phyloP scores from a whole-genome alignment of 1,140 invertebrate species.

The Diorhabda carinulata region DNA sequence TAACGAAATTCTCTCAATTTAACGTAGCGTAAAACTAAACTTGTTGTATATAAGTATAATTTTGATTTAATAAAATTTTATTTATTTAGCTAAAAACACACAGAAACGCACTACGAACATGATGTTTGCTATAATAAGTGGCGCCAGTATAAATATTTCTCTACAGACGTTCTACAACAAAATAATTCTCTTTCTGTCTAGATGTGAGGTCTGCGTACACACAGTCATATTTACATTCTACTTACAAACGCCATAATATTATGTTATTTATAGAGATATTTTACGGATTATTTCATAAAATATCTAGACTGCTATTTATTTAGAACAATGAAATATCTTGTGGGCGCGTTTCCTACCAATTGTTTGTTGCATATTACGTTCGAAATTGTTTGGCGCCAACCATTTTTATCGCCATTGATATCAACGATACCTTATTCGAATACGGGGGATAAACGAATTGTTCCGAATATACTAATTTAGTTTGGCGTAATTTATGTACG shows the following conservation, averaged over 20 bases:
- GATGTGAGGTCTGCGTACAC: conserved; percentile 18
- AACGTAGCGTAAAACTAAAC: too few relatives aligned
- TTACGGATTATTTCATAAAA: conserved; percentile 3
- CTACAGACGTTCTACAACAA: conserved; percentile 17
- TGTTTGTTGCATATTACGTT: too few relatives aligned
- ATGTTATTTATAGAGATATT: neutral
- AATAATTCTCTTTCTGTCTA: conserved; percentile 18
- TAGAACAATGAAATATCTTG: conserved; percentile 2
- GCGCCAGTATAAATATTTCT: conserved; percentile 22
- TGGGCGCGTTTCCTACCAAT: neutral
- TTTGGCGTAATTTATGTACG: too few relatives aligned
- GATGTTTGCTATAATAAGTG: conserved; percentile 16
- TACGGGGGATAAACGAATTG: too few relatives aligned
- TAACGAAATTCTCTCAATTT: too few relatives aligned
- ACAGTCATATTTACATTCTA: neutral
- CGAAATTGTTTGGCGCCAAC: too few relatives aligned
- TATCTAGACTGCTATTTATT: conserved; percentile 1
- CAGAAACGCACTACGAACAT: neutral
- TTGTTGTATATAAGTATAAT: neutral
- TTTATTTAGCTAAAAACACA: conserved; percentile 12
- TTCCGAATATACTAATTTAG: too few relatives aligned
- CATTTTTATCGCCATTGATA: too few relatives aligned
- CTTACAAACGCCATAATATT: neutral
- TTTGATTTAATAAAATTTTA: conserved; percentile 1
- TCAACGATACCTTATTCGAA: too few relatives aligned